phyloP scores from a whole-genome alignment of 1,140 invertebrate species.

The Brachionus asplanchnoidis region DNA sequence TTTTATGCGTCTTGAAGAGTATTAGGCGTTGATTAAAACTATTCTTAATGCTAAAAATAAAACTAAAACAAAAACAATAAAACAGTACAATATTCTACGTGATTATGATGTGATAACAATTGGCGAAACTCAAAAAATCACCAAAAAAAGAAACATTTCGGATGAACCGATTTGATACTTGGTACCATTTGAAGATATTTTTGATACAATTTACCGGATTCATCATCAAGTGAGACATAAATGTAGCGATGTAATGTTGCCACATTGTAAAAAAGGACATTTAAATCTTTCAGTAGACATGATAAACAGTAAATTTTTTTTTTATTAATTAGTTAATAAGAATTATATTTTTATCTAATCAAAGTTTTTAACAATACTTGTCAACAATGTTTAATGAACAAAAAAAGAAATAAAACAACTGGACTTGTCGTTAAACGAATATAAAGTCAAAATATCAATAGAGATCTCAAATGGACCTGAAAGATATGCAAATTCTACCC shows the following conservation, averaged over 20 bases:
- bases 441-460: too few relatives aligned
- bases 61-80: not conserved
- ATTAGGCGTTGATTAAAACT: not conserved
- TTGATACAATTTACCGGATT: not conserved
- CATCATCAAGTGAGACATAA: not conserved
- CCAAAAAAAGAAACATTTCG: not conserved
- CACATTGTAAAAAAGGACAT: not conserved
- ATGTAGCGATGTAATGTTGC: not conserved
- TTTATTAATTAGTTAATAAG: not conserved
- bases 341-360: not conserved
- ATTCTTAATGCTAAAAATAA: not conserved
- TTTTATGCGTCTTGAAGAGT: not conserved
- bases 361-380: constrained; percentile 39
- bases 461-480: not conserved
- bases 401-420: constrained; percentile 32
- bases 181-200: not conserved
- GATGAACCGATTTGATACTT: not conserved
- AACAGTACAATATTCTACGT: not conserved
- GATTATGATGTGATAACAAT: not conserved
- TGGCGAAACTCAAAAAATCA: not conserved
- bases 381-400: constrained; percentile 42
- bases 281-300: not conserved
- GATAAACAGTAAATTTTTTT: not conserved
- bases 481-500: too few relatives aligned
- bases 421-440: too few relatives aligned